Conservation (phyloP, 1,140 invertebrate species). For the Ceratina calcarata region DNA sequence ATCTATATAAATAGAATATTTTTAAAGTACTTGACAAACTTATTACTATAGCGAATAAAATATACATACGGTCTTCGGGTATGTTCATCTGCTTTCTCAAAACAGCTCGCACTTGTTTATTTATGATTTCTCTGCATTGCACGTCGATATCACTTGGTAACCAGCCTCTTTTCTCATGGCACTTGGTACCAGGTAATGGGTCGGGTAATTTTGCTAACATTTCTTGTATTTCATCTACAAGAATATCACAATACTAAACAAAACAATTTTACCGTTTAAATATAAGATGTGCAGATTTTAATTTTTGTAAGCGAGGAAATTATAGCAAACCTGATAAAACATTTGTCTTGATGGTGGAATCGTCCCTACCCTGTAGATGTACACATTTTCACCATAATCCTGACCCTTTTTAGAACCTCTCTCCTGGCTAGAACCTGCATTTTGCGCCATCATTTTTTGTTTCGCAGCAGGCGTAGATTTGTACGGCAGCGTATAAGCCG, state of each 20-base stretch:
- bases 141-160: slow-evolving; percentile 85
- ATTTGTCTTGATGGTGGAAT: slow-evolving; percentile 89
- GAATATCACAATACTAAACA: slow-evolving; percentile 89
- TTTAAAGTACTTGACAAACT: too few relatives aligned
- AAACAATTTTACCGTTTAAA: slow-evolving; percentile 18
- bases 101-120: slow-evolving; percentile 82
- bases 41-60: too few relatives aligned
- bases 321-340: slow-evolving; percentile 87
- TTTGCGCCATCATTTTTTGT: slow-evolving; percentile 76
- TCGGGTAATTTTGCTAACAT: slow-evolving; percentile 87
- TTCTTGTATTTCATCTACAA: slow-evolving; percentile 91
- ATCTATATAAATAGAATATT: slow-evolving; percentile 46
- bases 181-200: slow-evolving; percentile 82
- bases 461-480: slow-evolving; percentile 77
- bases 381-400: slow-evolving; percentile 78
- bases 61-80: slow-evolving; percentile 75
- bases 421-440: slow-evolving; percentile 67
- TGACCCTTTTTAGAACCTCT: slow-evolving; percentile 67
- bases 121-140: slow-evolving; percentile 85
- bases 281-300: background rate
- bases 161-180: slow-evolving; percentile 89
- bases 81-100: slow-evolving; percentile 80
- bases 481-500: slow-evolving; percentile 80
- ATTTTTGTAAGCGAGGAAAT: background rate
- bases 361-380: slow-evolving; percentile 85